These are phyloP conservation scores for Jacana jacana DNA, from an alignment of 2,113 vertebrate species.

Conservation along the genomic window DNA sequence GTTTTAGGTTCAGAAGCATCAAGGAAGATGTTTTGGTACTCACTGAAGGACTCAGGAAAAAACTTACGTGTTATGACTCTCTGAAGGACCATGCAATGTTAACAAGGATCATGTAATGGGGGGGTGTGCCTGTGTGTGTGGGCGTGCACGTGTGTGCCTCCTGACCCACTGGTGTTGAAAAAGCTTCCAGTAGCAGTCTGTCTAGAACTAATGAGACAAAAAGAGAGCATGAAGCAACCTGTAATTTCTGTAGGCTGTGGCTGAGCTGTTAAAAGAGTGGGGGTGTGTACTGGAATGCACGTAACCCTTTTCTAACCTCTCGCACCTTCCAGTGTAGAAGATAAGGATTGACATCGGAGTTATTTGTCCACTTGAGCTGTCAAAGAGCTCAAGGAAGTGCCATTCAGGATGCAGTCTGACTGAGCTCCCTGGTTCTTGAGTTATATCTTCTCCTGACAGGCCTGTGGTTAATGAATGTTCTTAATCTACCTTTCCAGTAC, in stretches of 20 bases:
- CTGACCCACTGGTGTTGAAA: not conserved
- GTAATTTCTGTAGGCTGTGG: conserved; percentile 20
- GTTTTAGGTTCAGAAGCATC: not conserved
- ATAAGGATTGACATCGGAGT: conserved; percentile 18
- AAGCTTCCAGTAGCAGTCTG: not conserved
- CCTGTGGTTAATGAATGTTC: not conserved
- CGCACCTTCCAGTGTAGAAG: not conserved
- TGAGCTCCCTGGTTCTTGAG: not conserved
- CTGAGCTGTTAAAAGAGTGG: conserved; percentile 4
- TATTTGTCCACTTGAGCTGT: conserved; percentile 17
- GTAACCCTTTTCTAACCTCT: conserved; percentile 40
- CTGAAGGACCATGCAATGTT: not conserved
- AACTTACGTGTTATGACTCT: not conserved
- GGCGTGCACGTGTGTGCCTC: not conserved
- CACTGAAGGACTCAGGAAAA: not conserved
- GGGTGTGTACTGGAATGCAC: conserved; percentile 26
- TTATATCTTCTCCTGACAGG: not conserved
- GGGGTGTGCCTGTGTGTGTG: not conserved
- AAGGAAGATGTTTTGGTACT: not conserved
- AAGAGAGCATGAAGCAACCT: conserved; percentile 14
- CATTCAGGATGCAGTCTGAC: not conserved
- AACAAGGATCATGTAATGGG: not conserved
- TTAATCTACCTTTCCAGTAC: not conserved
- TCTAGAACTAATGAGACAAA: not conserved
- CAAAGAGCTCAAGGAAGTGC: not conserved